These are phyloP conservation scores for Psophia crepitans DNA, from an alignment of 2,113 vertebrate genomes.

Conservation along the genomic window DNA sequence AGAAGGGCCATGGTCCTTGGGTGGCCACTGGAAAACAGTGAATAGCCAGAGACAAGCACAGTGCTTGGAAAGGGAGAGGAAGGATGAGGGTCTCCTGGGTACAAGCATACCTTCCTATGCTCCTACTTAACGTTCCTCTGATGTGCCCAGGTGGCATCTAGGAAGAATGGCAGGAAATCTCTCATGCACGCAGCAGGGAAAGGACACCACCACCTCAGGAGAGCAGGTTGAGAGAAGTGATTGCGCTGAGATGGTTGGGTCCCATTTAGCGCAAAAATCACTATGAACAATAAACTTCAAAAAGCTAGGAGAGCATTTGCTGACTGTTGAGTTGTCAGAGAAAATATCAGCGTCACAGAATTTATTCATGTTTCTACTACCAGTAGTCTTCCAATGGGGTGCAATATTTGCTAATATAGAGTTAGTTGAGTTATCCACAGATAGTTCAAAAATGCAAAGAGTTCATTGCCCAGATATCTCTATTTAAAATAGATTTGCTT, in stretches of 20 bases:
- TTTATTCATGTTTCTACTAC: neutral
- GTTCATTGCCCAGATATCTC: slow-evolving; percentile 77
- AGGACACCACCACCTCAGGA: neutral
- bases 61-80: neutral
- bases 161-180: neutral
- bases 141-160: neutral
- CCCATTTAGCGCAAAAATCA: neutral
- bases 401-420: slow-evolving; percentile 71
- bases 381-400: slow-evolving; percentile 53
- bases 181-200: neutral
- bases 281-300: neutral
- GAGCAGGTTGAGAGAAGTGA: neutral
- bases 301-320: neutral
- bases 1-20: neutral
- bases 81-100: neutral
- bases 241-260: neutral
- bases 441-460: slow-evolving; percentile 75
- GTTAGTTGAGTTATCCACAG: slow-evolving; percentile 69
- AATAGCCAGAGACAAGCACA: neutral
- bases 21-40: neutral
- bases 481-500: slow-evolving; percentile 82
- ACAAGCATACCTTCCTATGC: accelerated
- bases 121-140: neutral
- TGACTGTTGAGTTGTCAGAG: slow-evolving; percentile 15
- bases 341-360: slow-evolving; percentile 25